phyloP scores from a whole-genome alignment of 2,797 vertebrate genomes.

The Allenopithecus nigroviridis region DNA sequence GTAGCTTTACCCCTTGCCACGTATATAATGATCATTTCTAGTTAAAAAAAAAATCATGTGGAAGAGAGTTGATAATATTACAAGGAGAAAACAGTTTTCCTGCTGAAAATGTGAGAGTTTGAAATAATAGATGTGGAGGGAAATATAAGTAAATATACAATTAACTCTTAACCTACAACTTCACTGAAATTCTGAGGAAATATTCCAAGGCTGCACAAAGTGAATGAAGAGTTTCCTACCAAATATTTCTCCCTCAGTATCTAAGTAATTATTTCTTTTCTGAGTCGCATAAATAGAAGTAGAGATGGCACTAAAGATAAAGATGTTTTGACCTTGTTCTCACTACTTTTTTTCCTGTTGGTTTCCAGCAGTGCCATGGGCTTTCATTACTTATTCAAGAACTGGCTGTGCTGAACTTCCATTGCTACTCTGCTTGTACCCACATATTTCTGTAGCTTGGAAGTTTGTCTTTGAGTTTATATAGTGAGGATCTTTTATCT shows the following conservation, averaged over 20 bases:
- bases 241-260: not conserved
- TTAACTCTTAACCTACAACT: not conserved
- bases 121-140: not conserved
- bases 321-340: not conserved
- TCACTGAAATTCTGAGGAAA: not conserved
- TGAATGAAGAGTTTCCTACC: not conserved
- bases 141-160: constrained; percentile 25
- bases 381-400: constrained; percentile 39
- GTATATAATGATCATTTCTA: constrained; percentile 9
- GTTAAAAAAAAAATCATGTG: not conserved
- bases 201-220: not conserved
- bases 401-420: not conserved
- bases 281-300: not conserved
- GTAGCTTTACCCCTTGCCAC: not conserved
- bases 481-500: constrained; percentile 39
- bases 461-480: constrained; percentile 55
- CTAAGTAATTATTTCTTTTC: constrained; percentile 27
- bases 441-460: constrained; percentile 27
- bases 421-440: not conserved
- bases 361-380: not conserved
- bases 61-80: not conserved
- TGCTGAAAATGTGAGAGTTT: not conserved
- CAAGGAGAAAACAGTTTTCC: not conserved
- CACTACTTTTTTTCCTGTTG: not conserved
- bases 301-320: constrained; percentile 8